Evolutionary conservation across 2,888 invertebrate species (phyloP).

Genomic region (Liopterus haemorrhoidalis): DNA sequence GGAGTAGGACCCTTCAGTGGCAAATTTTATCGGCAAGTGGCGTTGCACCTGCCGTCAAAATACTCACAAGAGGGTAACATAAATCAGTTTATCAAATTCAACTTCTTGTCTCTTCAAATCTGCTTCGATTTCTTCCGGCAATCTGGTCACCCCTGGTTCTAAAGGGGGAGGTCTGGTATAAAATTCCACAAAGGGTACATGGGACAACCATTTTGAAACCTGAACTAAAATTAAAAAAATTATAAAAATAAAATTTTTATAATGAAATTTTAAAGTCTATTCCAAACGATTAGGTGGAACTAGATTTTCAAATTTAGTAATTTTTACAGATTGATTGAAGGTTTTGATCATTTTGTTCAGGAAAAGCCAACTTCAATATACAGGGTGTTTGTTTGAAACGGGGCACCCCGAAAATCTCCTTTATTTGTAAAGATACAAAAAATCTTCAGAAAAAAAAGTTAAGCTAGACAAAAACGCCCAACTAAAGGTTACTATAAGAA

Average conservation of each 20-base stretch:
- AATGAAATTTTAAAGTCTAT: background rate
- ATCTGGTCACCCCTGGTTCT: constrained; percentile 59
- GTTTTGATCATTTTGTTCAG: no score
- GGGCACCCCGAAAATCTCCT: no score
- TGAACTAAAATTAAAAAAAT: constrained; percentile 47
- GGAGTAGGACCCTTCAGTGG: no score
- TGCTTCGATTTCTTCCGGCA: constrained; percentile 75
- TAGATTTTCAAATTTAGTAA: no score
- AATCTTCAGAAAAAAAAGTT: no score
- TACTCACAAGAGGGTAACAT: constrained; percentile 64
- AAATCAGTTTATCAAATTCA: constrained; percentile 66
- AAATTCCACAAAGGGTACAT: constrained; percentile 57
- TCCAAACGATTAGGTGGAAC: no score
- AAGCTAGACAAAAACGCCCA: no score
- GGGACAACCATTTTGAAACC: constrained; percentile 53
- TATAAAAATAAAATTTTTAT: background rate
- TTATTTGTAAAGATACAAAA: no score
- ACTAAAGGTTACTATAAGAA: no score
- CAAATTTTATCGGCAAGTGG: constrained; percentile 1
- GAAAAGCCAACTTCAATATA: no score
- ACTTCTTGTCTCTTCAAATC: constrained; percentile 68
- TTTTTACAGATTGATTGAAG: no score
- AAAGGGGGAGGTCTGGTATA: constrained; percentile 64
- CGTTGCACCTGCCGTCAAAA: background rate
- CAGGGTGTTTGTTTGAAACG: no score